phyloP scores from a whole-genome alignment of 2,797 vertebrate species.

The Cossypha heuglini region DNA sequence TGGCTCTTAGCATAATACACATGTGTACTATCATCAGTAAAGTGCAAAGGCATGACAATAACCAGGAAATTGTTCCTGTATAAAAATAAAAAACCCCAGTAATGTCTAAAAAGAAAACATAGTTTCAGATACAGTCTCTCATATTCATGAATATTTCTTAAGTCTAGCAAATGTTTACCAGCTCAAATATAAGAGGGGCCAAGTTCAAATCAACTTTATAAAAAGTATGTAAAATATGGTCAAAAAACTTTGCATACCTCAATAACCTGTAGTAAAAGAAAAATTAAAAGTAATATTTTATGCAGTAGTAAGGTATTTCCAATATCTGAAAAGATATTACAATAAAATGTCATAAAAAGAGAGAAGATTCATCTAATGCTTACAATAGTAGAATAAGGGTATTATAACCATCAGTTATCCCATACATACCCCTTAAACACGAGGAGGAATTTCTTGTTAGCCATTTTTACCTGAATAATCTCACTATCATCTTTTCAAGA shows the following conservation, averaged over 20 bases:
- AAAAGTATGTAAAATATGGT: background rate
- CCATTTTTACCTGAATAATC: background rate
- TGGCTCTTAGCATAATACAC: background rate
- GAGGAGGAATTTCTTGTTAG: background rate
- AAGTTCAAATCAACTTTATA: background rate
- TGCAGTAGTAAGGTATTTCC: background rate
- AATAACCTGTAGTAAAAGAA: background rate
- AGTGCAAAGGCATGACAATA: conserved; percentile 16
- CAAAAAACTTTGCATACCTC: background rate
- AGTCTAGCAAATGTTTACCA: background rate
- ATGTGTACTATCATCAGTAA: conserved; percentile 23
- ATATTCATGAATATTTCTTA: background rate
- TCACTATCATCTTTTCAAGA: background rate
- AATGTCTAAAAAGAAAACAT: background rate
- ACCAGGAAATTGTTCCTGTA: background rate
- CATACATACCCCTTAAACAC: background rate
- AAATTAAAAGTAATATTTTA: background rate
- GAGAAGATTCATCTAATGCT: background rate
- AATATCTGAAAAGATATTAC: background rate
- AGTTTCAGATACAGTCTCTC: background rate
- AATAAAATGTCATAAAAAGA: background rate
- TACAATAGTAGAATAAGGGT: background rate
- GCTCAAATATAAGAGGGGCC: background rate
- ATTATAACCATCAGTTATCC: background rate
- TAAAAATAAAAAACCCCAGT: background rate